Conservation (phyloP, 2,888 invertebrate genomes). For the Eupithecia subfuscata region DNA sequence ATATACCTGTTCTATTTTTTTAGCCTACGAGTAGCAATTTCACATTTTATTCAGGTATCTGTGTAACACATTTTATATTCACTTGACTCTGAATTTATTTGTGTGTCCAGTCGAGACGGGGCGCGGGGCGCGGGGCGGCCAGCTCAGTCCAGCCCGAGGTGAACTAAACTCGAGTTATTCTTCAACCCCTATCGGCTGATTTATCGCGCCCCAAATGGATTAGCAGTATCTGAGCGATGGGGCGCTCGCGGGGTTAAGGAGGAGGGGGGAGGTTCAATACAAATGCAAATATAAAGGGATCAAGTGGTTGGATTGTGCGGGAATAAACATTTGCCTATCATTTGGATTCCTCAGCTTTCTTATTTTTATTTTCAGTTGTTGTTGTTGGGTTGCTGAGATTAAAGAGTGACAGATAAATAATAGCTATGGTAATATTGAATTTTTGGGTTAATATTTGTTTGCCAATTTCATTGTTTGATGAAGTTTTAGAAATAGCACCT, state of each 20-base stretch:
- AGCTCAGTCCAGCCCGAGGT: not conserved
- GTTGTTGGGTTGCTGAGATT: not conserved
- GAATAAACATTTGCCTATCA: slow-evolving; percentile 24
- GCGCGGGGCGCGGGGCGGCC: no score
- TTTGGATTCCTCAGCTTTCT: not conserved
- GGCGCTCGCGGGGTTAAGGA: not conserved
- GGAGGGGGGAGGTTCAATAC: slow-evolving; percentile 15
- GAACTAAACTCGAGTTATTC: slow-evolving; percentile 1
- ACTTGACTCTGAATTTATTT: not conserved
- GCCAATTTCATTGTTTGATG: not conserved
- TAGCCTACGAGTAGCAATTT: not conserved
- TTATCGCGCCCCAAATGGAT: slow-evolving; percentile 41
- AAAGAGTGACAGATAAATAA: not conserved
- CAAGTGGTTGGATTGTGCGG: slow-evolving; percentile 22
- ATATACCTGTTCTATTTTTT: no score
- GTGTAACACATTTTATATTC: no score
- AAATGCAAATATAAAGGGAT: slow-evolving; percentile 32
- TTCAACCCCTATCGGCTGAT: slow-evolving; percentile 31
- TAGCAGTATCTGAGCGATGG: slow-evolving; percentile 35
- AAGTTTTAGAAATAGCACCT: not conserved
- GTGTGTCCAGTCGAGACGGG: not conserved
- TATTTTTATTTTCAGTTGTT: not conserved
- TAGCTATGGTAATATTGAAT: not conserved
- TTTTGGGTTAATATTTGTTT: not conserved
- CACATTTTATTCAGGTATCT: not conserved